Percentiles rank a stretch among this genome's conserved stretches.
Conservation (phyloP, 2,797 vertebrate species). For the Pagetopsis macropterus region DNA sequence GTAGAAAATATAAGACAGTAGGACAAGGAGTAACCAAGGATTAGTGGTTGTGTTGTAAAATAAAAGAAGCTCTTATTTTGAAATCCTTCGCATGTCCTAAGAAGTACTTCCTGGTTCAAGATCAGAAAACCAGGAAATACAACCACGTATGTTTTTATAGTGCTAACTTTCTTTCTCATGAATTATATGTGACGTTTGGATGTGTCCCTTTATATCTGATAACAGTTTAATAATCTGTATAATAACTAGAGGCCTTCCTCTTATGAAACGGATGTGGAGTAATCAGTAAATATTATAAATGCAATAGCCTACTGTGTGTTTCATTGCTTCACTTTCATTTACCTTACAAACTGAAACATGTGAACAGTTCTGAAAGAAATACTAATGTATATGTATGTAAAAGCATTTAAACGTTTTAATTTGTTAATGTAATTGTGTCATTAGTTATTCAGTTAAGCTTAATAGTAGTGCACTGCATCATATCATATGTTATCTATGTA, state of each 20-base stretch:
- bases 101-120: constrained; percentile 48
- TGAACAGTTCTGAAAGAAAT: too few relatives aligned
- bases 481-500: too few relatives aligned
- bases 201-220: not conserved
- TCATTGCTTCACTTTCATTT: too few relatives aligned
- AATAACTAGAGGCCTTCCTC: not conserved
- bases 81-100: not conserved
- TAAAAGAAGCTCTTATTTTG: constrained; percentile 53
- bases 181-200: not conserved
- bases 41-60: too few relatives aligned
- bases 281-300: too few relatives aligned
- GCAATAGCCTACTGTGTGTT: not conserved
- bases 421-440: too few relatives aligned
- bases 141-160: not conserved
- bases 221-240: not conserved
- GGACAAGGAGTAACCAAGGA: too few relatives aligned
- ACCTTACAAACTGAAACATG: too few relatives aligned
- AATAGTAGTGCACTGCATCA: too few relatives aligned
- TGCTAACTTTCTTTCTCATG: not conserved
- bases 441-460: too few relatives aligned
- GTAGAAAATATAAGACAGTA: not conserved
- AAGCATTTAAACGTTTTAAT: too few relatives aligned
- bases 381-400: too few relatives aligned
- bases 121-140: not conserved
- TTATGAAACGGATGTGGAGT: not conserved